Base-by-base conservation (phyloP, 2,888 invertebrate genomes). In the Phengaris arion region DNA sequence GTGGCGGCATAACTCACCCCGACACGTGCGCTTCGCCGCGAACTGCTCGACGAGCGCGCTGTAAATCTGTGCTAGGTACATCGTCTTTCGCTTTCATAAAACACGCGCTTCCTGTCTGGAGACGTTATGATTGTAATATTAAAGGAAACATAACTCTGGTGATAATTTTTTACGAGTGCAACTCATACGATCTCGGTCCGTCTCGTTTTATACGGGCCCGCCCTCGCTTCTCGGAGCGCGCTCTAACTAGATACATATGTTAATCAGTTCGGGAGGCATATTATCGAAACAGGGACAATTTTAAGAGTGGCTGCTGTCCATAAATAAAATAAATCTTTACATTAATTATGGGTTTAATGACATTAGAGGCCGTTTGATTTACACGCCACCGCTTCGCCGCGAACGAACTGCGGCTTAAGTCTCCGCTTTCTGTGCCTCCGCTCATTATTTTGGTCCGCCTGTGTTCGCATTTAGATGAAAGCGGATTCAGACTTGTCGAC, bases 331-430 rank as follows among this genome's bases (percentile, higher is more conserved):
- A 72, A 35, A 72, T 87, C 89, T 90, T 91, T 91, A 91, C 92
- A 92, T 93, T 92, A 92, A 93, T 93, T 93, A 92, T 92, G 88
- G 89, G 91, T 92, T 92, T 92, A 92, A 93, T 93, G 91, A 91
- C 90, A 89, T 91, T 83, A 88, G 91, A 92, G 91, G 93, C 92
- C 92, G 92, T 92, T 93, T 93, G 93, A 93, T 93, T 93, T 93
- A 93, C 91, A 92, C 89, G 90, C 87, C 88, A 89, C 91, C 90
- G 90, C 88, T 91, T 90, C 87, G 89, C 92, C 92, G 88, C 92
- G 87, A 91, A 91, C 91, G 92, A 91, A 92, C 89, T 89, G 92
- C 89, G 92, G 92, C 92, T 93, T 93, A 93, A 87, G 88, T 85
- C 90, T 8, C 86, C 89, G 85, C 87, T 85, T 81, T 86, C 88